Base-by-base conservation (phyloP, 2,888 invertebrate species). In the Caenorhabditis plicata region DNA sequence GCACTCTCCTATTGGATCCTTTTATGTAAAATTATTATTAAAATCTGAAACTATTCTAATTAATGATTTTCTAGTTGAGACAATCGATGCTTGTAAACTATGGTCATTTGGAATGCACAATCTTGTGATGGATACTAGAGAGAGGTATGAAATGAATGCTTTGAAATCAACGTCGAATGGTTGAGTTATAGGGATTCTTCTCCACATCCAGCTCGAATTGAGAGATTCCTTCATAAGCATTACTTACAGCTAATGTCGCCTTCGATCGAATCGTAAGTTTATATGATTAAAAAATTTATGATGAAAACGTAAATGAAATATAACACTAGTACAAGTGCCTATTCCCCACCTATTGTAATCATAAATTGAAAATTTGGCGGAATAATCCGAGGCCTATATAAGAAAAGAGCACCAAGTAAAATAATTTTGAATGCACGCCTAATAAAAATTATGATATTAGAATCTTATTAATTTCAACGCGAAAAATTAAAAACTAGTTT, bases 151-250 rank as follows among this genome's bases (percentile, higher is more conserved):
- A n/a, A n/a, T n/a, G n/a, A n/a, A n/a, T n/a, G n/a, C n/a, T n/a
- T n/a, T n/a, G n/a, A n/a, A n/a, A n/a, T n/a, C n/a, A n/a, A n/a
- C n/a, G n/a, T n/a, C n/a, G n/a, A n/a, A n/a, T n/a, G n/a, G n/a
- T n/a, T n/a, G n/a, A n/a, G n/a, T n/a, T n/a, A n/a, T 20, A 15
- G 63, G 27, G 65, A 66, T 23, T 63, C 63, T 11, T 65, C 65
- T 4, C 63, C 68, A 4, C 74, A 76, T 62, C 70, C 74, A 1
- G 29, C 71, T 31, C 32, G 71, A 13, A 66, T 80, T 32, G 74
- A 77, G 39, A 48, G 78, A 20, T 80, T 75, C 65, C 56, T 81
- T 22, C 57, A 70, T 22, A 80, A 80, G 40, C 73, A 79, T 54
- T 79, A 77, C 58, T 55, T 72, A 35, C 65, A 54, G 23, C 41